Base-by-base conservation (phyloP, 2,113 vertebrate species). In the Nesogale talazaci region DNA sequence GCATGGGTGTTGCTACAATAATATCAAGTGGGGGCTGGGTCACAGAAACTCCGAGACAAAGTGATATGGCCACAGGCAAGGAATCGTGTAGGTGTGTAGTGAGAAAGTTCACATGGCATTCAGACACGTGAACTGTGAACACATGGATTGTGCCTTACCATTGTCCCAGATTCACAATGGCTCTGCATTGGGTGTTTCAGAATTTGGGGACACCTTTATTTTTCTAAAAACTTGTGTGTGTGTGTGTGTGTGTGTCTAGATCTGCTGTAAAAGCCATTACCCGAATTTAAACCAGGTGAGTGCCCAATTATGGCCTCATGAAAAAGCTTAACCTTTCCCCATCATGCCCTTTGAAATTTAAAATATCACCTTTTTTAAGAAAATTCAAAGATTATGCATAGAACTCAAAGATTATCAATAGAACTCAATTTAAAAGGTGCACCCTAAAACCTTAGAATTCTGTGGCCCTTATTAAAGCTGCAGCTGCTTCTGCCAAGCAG, bases 351-450 rank as follows among this genome's bases (percentile, higher is more conserved):
- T 88, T 78, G 52, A 74, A 74, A 90, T 2, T 34, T 23, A 15
- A 78, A 93, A 38, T 57, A n/a, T 75, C 12, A 0, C 5, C 34
- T 34, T 29, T 17, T 2, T 79, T 61, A 75, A 52, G n/a, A n/a
- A n/a, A n/a, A 91, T 56, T 94, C 77, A 83, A 81, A 89, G 46
- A 46, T 57, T 46, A 52, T 65, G 25, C 3, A 27, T 31, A 76
- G 72, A 91, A 91, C 40, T 94, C 77, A 83, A 81, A 89, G 46
- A 46, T 57, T 46, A 52, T 65, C 20, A 3, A 27, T 31, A 76
- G 72, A 91, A 76, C 9, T 83, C 52, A 83, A 27, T 75, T 42
- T 86, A 80, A 89, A 92, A 93, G 57, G 61, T 70, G 65, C 12
- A 14, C 34, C 11, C 61, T 81, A 76, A 94, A 93, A 65, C 85